A percentile compares a stretch with the other conserved stretches of the same genome.
phyloP scores from a whole-genome alignment of 30 jellyfish, hydroid and myxozoan genomes.

The Sanderia malayensis region DNA sequence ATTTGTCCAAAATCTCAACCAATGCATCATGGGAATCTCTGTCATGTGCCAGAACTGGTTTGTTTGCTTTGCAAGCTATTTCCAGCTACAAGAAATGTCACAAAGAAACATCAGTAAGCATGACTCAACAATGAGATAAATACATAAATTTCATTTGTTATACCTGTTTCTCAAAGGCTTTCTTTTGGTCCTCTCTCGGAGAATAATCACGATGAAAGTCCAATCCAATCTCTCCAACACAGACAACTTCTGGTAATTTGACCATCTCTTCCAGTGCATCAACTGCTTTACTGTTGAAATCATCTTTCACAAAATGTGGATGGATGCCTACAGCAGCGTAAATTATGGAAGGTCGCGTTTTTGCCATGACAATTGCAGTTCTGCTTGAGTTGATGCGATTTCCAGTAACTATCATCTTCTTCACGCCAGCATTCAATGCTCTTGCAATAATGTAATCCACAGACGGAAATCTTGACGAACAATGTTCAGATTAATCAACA shows the following conservation, averaged over 20 bases:
- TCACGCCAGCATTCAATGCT: slow-evolving; percentile 93
- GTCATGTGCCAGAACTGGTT: slow-evolving; percentile 86
- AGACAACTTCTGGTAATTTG: slow-evolving; percentile 76
- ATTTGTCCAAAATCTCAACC: slow-evolving; percentile 72
- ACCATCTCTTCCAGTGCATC: slow-evolving; percentile 72
- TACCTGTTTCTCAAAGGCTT: slow-evolving; percentile 91
- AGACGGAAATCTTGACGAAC: slow-evolving; percentile 52
- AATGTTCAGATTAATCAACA: too few species aligned
- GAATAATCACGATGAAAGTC: slow-evolving; percentile 89
- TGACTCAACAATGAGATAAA: neutral
- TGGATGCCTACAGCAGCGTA: slow-evolving; percentile 94
- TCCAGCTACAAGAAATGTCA: slow-evolving; percentile 50
- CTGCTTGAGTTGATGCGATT: slow-evolving; percentile 63
- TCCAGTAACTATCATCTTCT: slow-evolving; percentile 90
- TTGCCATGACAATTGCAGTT: slow-evolving; percentile 93
- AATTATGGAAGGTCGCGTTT: slow-evolving; percentile 81
- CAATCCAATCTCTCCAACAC: slow-evolving; percentile 93
- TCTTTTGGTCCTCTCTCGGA: slow-evolving; percentile 86
- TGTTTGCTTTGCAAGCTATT: slow-evolving; percentile 76
- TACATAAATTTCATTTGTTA: neutral
- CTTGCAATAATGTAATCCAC: slow-evolving; percentile 87
- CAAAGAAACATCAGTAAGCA: neutral
- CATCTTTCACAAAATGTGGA: slow-evolving; percentile 92
- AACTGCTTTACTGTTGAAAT: slow-evolving; percentile 72
- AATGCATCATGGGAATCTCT: slow-evolving; percentile 91